Evolutionary conservation across 2,888 invertebrate genomes (phyloP), one percentile per base, ranked within the genome.

Genomic region (Tigriopus californicus): DNA sequence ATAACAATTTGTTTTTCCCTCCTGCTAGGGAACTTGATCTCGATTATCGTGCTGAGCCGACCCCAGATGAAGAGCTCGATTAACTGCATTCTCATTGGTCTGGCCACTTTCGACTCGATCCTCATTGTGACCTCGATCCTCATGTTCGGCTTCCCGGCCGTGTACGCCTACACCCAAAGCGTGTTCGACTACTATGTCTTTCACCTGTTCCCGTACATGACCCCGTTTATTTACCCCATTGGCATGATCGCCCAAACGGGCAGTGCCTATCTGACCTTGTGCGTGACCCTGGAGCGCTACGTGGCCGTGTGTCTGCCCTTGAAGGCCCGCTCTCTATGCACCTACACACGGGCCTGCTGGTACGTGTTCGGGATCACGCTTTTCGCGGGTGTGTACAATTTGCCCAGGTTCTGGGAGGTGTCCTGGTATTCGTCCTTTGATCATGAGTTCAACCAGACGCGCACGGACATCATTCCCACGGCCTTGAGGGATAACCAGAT

Each of bases 31-130:
- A 94, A 92, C 73, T 78, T 85, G 61, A 82, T 94, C 60, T 83
- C 91, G 46, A 86, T 89, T 77, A 81, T 91, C 62, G 90, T 92
- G 66, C 76, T 92, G 57, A 85, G 88, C 61, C 79, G 90, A 40
- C 90, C 91, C 24, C 85, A 92, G 72, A 94, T 95, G 94, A 81
- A 87, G 67, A 90, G 90, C 61, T 91, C 92, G 68, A 89, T 94
- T 69, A 94, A 94, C 73, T 88, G 90, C 72, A 79, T 94, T 68
- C 78, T 97, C 62, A 86, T 90, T 64, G 92, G 74, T 0, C 77
- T 97, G 66, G 94, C 95, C 24, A 79, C 88, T 66, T 91, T 90
- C 72, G 97, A 97, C 76, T 89, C 88, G 12, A 79, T 86, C 64
- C 79, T 95, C 65, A 85, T 94, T 66, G 75, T 89, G 65, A 87